Evolutionary conservation across 2,113 vertebrate genomes (phyloP).

Genomic region (Theristicus caerulescens): DNA sequence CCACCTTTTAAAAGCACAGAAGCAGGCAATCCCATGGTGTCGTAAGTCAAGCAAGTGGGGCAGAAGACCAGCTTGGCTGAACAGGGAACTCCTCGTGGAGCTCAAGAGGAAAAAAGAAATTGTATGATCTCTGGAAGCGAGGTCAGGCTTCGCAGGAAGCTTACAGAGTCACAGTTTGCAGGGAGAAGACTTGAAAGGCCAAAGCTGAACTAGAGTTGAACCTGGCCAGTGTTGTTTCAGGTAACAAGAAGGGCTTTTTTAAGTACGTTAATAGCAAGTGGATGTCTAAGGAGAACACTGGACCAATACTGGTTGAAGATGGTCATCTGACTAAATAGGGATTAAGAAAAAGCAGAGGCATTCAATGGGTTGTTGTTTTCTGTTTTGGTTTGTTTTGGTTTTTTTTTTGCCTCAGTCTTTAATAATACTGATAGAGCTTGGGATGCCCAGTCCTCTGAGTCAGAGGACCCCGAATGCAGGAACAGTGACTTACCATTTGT

Average conservation of each 20-base stretch:
- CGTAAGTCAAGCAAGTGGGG: fast-evolving
- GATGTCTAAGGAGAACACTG: neutral
- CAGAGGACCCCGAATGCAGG: neutral
- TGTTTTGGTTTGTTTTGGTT: neutral
- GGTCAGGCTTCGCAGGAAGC: neutral
- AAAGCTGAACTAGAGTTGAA: neutral
- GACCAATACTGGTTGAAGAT: neutral
- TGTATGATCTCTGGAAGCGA: neutral
- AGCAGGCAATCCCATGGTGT: neutral
- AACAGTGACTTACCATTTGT: neutral
- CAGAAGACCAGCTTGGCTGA: neutral
- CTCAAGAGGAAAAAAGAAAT: neutral
- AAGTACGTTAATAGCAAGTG: neutral
- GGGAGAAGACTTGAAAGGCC: neutral
- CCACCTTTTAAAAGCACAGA: neutral
- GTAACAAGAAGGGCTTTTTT: neutral
- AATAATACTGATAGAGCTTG: neutral
- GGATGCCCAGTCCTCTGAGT: neutral
- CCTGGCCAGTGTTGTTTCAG: neutral
- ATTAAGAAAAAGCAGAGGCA: neutral
- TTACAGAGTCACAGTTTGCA: neutral
- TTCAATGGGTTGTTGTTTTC: neutral
- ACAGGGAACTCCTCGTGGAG: neutral
- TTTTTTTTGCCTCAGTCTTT: too few species aligned
- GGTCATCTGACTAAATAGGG: neutral